Evolutionary conservation across 2,113 vertebrate genomes (phyloP), one percentile per base, ranked within the genome.

Genomic region (Callionymus lyra): DNA sequence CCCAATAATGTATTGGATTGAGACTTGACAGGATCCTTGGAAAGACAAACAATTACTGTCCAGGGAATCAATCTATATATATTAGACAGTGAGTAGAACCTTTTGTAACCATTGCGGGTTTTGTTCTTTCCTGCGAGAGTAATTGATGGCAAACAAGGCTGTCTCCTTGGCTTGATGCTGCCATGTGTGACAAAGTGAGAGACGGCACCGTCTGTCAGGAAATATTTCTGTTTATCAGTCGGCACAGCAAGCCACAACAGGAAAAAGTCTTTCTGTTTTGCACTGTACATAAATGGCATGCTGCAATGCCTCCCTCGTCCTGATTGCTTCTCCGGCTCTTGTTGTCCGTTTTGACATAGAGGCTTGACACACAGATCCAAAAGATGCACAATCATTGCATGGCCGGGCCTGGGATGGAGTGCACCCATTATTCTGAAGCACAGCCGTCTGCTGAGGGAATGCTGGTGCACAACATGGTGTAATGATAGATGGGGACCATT

Each of bases 401-500:
- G 72, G 63, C 64, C 44, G 72, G 59, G 66, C 59, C 63, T 47
- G 52, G 53, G 63, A 74, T 75, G 69, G 68, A 83, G 70, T 76
- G 67, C 67, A 38, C 66, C 77, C 75, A 85, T 84, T 84, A 84
- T 84, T 84, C 72, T 82, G 84, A 84, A 82, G 77, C 77, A 78
- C 84, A 81, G 70, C 80, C 78, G 70, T 77, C 68, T 79, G 75
- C 62, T 53, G 56, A 70, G 63, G 61, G 65, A 64, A 74, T 79
- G 75, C 68, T 76, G 79, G 62, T 9, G 38, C 65, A 50, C 71
- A 64, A 68, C 75, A 71, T 63, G 70, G 76, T 69, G 59, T 72
- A 58, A 32, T 85, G 83, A 85, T 86, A 77, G 76, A 85, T 85
- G 76, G 78, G 55, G 56, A 63, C 65, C 78, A 86, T 85, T 86